These are phyloP conservation scores for Oreochromis niloticus DNA, from an alignment of 2,113 vertebrate species.

Conservation along the genomic window DNA sequence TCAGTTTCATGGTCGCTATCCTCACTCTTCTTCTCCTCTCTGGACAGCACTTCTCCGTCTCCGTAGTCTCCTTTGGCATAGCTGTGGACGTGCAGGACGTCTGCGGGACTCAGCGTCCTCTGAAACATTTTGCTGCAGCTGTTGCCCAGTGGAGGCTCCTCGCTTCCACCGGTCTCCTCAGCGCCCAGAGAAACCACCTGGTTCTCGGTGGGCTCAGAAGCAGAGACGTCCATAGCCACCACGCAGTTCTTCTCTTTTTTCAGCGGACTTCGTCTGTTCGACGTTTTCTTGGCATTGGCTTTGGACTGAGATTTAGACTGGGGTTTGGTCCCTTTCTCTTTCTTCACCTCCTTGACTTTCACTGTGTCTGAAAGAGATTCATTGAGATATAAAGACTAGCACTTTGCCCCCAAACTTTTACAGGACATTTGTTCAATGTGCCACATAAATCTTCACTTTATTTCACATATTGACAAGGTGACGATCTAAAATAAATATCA, in stretches of 20 bases:
- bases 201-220: neutral
- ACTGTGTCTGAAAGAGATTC: slow-evolving; percentile 11
- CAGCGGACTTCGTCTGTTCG: neutral
- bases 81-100: slow-evolving; percentile 85
- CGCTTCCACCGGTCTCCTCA: neutral
- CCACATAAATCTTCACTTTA: neutral
- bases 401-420: neutral
- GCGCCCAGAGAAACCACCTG: neutral
- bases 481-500: neutral
- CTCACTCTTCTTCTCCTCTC: slow-evolving; percentile 30
- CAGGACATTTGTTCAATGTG: neutral
- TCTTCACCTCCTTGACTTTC: slow-evolving; percentile 19
- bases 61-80: slow-evolving; percentile 82
- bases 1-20: slow-evolving; percentile 17
- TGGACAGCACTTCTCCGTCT: slow-evolving; percentile 30
- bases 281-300: slow-evolving; percentile 10
- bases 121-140: slow-evolving; percentile 62
- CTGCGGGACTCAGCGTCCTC: slow-evolving; percentile 75
- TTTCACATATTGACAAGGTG: neutral
- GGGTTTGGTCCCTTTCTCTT: slow-evolving; percentile 15
- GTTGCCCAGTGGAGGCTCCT: neutral
- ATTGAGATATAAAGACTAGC: neutral
- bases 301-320: slow-evolving; percentile 18
- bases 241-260: slow-evolving; percentile 39
- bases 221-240: neutral